Conservation (phyloP, 2,797 vertebrate species). For the Lerista edwardsae region DNA sequence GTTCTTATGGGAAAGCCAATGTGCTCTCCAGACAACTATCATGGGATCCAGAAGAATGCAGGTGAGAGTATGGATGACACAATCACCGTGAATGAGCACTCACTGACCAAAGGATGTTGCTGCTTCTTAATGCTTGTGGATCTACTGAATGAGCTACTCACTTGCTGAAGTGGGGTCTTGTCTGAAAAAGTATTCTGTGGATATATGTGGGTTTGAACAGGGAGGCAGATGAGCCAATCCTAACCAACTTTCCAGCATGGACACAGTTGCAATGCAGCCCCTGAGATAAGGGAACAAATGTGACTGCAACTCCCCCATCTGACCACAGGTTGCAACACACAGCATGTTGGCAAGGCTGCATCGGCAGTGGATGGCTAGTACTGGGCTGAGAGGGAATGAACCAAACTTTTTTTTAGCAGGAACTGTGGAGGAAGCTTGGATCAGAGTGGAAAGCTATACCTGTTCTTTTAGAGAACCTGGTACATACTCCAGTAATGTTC, state of each 20-base stretch:
- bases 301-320: too few relatives aligned
- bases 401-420: too few relatives aligned
- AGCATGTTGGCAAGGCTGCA: too few relatives aligned
- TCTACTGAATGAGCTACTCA: neutral
- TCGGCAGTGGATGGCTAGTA: too few relatives aligned
- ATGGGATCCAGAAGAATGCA: neutral
- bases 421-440: too few relatives aligned
- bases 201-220: neutral
- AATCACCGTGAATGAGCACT: neutral
- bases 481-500: too few relatives aligned
- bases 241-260: too few relatives aligned
- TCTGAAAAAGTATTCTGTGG: neutral
- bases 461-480: too few relatives aligned
- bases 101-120: neutral
- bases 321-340: neutral
- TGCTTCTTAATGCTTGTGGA: neutral
- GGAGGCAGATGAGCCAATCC: neutral
- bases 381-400: too few relatives aligned
- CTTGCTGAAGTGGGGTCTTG: neutral
- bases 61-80: neutral
- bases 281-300: too few relatives aligned
- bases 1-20: neutral
- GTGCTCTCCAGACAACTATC: neutral
- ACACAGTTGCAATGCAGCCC: too few relatives aligned
- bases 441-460: too few relatives aligned